These are phyloP conservation scores for Disparrhopalites patrizii DNA, from an alignment of 2,888 invertebrate genomes.

Conservation along the genomic window DNA sequence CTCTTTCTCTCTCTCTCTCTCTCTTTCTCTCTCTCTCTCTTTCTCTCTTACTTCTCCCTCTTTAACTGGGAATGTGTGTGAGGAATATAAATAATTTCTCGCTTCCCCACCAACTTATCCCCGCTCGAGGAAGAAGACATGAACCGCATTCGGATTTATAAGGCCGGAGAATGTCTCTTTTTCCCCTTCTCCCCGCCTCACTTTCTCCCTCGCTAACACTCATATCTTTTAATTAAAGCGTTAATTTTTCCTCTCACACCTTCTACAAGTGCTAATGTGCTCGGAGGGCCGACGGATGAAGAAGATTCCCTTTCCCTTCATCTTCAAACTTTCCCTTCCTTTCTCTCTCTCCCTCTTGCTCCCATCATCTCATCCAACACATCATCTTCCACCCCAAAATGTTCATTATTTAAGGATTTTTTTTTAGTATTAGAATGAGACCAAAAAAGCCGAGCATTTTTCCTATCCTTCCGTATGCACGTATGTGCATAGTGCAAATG, in stretches of 20 bases:
- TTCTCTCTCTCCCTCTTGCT: background rate
- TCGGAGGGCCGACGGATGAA: constrained; percentile 14
- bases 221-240: background rate
- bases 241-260: background rate
- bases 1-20: background rate
- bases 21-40: background rate
- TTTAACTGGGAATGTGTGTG: background rate
- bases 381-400: too few relatives aligned
- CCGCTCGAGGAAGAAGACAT: too few relatives aligned
- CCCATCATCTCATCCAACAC: background rate
- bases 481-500: too few relatives aligned
- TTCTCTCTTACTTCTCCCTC: background rate
- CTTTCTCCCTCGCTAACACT: background rate
- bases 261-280: background rate
- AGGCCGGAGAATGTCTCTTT: too few relatives aligned
- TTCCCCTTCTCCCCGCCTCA: too few relatives aligned
- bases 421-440: too few relatives aligned
- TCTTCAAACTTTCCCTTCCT: background rate
- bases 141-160: too few relatives aligned
- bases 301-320: constrained; percentile 27
- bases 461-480: too few relatives aligned
- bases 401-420: too few relatives aligned
- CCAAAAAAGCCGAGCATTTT: too few relatives aligned
- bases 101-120: too few relatives aligned
- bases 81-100: background rate